These are phyloP conservation scores for Magallana nippona DNA, from an alignment of 2,888 invertebrate genomes.

Conservation along the genomic window DNA sequence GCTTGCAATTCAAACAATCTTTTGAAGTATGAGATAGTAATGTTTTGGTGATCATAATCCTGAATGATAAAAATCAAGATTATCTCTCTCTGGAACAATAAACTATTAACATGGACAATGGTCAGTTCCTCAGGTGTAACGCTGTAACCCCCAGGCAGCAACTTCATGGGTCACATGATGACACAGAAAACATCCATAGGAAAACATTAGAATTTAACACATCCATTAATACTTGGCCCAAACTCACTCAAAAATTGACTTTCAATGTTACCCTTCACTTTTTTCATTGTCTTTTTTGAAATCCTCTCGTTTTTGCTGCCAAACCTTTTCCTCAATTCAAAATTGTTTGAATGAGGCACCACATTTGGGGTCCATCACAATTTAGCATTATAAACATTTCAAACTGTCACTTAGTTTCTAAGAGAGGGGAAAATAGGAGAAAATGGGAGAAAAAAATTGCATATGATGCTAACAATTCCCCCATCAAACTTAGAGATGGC, in stretches of 20 bases:
- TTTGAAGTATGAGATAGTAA: not conserved
- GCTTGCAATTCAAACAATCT: not conserved
- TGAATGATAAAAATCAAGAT: slow-evolving; percentile 29
- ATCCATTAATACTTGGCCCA: slow-evolving; percentile 1
- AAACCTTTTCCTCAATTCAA: not conserved
- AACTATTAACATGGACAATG: slow-evolving; percentile 12
- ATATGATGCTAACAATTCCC: too few relatives aligned
- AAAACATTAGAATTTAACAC: slow-evolving; percentile 10
- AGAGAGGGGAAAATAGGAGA: too few relatives aligned
- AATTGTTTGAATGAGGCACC: slow-evolving; percentile 1
- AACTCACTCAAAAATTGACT: slow-evolving; percentile 1
- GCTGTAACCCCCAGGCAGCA: slow-evolving; percentile 22
- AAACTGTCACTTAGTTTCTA: too few relatives aligned
- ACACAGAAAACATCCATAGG: not conserved
- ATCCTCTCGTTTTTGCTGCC: slow-evolving; percentile 32
- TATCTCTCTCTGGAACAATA: not conserved
- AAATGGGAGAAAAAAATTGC: too few relatives aligned
- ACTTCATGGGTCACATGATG: not conserved
- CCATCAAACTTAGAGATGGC: too few relatives aligned
- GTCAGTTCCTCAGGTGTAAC: slow-evolving; percentile 26
- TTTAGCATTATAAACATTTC: not conserved
- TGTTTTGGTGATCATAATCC: slow-evolving; percentile 9
- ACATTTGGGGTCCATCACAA: not conserved
- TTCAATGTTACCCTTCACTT: not conserved
- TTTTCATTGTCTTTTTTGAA: not conserved